A percentile compares a stretch with the other conserved stretches of the same genome.
These are phyloP conservation scores for Electrophaes corylata DNA, from an alignment of 2,888 invertebrate species.

Conservation along the genomic window DNA sequence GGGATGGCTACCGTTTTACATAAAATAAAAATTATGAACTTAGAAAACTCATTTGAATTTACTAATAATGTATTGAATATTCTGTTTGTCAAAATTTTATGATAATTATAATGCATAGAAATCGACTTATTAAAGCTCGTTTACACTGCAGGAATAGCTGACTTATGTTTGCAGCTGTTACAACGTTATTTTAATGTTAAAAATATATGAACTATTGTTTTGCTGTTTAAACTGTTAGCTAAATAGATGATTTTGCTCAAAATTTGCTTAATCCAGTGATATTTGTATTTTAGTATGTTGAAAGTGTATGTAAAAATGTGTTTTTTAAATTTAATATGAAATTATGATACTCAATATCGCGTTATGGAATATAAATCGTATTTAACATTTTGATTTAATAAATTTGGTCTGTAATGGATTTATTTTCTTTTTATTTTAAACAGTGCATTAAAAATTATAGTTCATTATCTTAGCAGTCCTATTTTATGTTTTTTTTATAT, in stretches of 20 bases:
- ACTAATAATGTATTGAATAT: too few species aligned
- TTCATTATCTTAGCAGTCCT: neutral
- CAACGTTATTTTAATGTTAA: neutral
- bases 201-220: neutral
- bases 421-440: conserved; percentile 33
- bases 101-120: neutral
- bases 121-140: neutral
- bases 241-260: conserved; percentile 23
- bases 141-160: neutral
- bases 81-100: too few species aligned
- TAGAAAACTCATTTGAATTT: too few species aligned
- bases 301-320: conserved; percentile 39
- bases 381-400: conserved; percentile 42
- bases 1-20: too few species aligned
- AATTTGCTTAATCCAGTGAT: conserved; percentile 34
- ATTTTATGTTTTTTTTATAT: neutral
- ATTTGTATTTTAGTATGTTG: conserved; percentile 37
- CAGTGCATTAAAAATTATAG: conserved; percentile 11
- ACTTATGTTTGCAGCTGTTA: neutral
- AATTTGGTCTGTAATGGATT: conserved; percentile 45
- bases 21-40: too few species aligned
- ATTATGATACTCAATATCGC: conserved; percentile 54
- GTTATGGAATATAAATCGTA: conserved; percentile 50
- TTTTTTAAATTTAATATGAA: conserved; percentile 42
- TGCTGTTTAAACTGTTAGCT: conserved; percentile 19